phyloP scores from a whole-genome alignment of 2,888 invertebrate genomes.

The Dusona sp. region DNA sequence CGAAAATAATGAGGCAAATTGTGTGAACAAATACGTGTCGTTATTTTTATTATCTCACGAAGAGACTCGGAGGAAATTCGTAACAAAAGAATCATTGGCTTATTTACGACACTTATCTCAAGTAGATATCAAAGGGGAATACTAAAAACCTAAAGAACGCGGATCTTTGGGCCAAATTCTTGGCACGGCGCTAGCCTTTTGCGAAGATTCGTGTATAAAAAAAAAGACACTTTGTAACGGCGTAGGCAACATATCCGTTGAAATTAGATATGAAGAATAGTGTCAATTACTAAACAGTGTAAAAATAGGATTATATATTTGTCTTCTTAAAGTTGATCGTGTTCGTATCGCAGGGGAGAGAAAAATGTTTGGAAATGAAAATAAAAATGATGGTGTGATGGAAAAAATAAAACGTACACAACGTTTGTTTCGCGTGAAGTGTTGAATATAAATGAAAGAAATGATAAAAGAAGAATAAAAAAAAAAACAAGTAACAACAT shows the following conservation, averaged over 20 bases:
- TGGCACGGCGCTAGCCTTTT: conserved; percentile 32
- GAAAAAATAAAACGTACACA: conserved; percentile 19
- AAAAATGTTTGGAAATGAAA: not conserved
- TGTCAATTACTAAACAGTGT: not conserved
- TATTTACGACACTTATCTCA: conserved; percentile 9
- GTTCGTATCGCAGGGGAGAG: not conserved
- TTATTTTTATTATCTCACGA: not conserved
- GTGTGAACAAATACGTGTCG: not conserved
- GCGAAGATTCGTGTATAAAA: conserved; percentile 3
- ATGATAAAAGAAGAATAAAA: conserved; percentile 1
- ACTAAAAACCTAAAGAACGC: conserved; percentile 38
- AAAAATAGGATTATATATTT: not conserved
- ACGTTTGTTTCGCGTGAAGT: not conserved
- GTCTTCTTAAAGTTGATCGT: not conserved
- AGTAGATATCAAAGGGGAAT: not conserved
- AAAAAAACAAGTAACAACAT: conserved; percentile 68
- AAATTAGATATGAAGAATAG: not conserved
- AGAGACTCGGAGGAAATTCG: not conserved
- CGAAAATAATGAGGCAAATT: not conserved
- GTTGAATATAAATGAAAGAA: conserved; percentile 20
- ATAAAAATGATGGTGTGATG: not conserved
- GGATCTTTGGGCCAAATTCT: conserved; percentile 46
- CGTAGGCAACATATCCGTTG: not conserved
- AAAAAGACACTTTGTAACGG: too few species aligned
- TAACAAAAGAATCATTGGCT: not conserved